Evolutionary conservation across 2,797 vertebrate genomes (phyloP).

Genomic region (Xenopus petersii): DNA sequence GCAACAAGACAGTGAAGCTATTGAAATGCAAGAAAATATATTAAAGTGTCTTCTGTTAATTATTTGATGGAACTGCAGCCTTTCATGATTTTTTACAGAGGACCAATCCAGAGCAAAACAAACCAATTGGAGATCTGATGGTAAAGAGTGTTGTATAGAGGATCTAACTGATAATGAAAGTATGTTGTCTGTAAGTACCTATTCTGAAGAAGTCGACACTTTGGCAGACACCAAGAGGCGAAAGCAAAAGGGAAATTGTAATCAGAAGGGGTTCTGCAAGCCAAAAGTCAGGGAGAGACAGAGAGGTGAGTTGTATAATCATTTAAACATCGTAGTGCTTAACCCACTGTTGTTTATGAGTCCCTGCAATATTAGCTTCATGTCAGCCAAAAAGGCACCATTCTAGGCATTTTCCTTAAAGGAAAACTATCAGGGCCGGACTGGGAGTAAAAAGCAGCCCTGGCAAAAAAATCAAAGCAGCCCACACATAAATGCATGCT

Average conservation of each 20-base stretch:
- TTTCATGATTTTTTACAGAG: slow-evolving; percentile 43
- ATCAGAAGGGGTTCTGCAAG: slow-evolving; percentile 71
- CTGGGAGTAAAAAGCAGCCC: too few relatives aligned
- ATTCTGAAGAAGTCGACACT: slow-evolving; percentile 52
- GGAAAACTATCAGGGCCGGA: too few relatives aligned
- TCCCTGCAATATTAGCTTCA: too few relatives aligned
- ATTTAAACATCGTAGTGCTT: too few relatives aligned
- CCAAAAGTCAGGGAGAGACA: slow-evolving; percentile 77
- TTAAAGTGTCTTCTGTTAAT: not conserved
- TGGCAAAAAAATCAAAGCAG: too few relatives aligned
- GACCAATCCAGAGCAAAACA: slow-evolving; percentile 58
- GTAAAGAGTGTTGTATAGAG: slow-evolving; percentile 40
- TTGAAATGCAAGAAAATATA: not conserved
- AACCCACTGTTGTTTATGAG: too few relatives aligned
- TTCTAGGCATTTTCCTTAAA: too few relatives aligned
- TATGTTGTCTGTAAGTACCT: slow-evolving; percentile 49
- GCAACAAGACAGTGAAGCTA: not conserved
- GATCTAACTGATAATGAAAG: slow-evolving; percentile 57
- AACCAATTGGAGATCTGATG: slow-evolving; percentile 46
- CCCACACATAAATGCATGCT: too few relatives aligned
- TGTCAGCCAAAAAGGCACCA: too few relatives aligned
- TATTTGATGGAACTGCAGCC: not conserved
- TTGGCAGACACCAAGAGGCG: slow-evolving; percentile 49
- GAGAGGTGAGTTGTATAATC: slow-evolving; percentile 67
- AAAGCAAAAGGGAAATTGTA: slow-evolving; percentile 46